These are phyloP conservation scores for Agonum fuliginosum DNA, from an alignment of 2,888 invertebrate species.

Conservation along the genomic window DNA sequence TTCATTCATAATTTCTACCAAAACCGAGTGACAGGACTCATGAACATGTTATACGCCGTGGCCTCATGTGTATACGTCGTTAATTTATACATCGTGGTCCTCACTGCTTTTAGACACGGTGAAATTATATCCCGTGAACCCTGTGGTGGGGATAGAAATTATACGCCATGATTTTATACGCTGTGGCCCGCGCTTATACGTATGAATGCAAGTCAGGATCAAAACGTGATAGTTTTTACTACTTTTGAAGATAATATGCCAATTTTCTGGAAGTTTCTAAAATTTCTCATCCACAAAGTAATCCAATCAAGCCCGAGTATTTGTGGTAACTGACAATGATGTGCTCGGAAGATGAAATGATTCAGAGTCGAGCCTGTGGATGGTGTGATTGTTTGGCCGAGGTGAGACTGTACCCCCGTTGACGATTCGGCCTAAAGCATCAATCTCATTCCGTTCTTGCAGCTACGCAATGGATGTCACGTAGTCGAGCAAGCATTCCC, in stretches of 20 bases:
- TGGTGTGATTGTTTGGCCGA: slow-evolving; percentile 46
- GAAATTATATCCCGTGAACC: too few relatives aligned
- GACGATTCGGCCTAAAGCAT: slow-evolving; percentile 14
- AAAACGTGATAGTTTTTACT: slow-evolving; percentile 19
- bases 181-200: too few relatives aligned
- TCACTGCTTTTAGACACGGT: too few relatives aligned
- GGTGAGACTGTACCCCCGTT: slow-evolving; percentile 30
- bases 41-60: too few relatives aligned
- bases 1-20: too few relatives aligned
- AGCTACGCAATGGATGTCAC: slow-evolving; percentile 57
- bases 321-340: slow-evolving; percentile 21
- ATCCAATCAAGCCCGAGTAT: slow-evolving; percentile 38
- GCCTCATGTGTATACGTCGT: too few relatives aligned
- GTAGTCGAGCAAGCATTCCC: slow-evolving; percentile 16
- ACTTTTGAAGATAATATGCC: background rate
- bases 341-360: slow-evolving; percentile 43
- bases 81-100: too few relatives aligned
- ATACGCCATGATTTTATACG: too few relatives aligned
- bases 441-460: slow-evolving; percentile 4
- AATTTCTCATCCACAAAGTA: slow-evolving; percentile 40
- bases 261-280: slow-evolving; percentile 42
- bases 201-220: too few relatives aligned
- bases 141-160: too few relatives aligned
- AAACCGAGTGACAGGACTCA: too few relatives aligned
- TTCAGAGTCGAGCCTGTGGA: slow-evolving; percentile 31